Evolutionary conservation across 1,140 invertebrate species (phyloP).

Genomic region (Lepidurus couesii): DNA sequence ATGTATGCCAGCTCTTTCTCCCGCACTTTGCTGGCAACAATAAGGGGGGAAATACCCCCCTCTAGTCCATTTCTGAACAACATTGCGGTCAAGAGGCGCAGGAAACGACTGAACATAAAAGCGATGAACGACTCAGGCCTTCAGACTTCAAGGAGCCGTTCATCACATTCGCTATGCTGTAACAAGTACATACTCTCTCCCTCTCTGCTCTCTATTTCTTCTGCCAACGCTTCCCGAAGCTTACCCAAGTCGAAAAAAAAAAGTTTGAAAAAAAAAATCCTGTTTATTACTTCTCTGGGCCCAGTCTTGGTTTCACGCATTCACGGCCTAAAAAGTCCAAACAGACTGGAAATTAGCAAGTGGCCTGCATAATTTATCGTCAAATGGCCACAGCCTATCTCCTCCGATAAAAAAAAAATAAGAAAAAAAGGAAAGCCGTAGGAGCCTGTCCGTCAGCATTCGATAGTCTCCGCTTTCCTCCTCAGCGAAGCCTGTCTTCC

Average conservation of each 20-base stretch:
- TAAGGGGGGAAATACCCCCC: neutral
- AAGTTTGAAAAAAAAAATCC: too few species aligned
- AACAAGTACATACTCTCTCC: neutral
- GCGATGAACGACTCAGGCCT: conserved; percentile 16
- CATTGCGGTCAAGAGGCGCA: conserved; percentile 17
- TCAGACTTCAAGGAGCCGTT: conserved; percentile 6
- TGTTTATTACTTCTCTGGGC: neutral
- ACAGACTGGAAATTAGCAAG: neutral
- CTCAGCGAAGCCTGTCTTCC: neutral
- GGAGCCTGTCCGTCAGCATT: neutral
- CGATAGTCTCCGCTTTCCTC: neutral
- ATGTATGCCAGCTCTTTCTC: conserved; percentile 9
- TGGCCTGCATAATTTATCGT: neutral
- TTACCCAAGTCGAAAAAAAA: too few species aligned
- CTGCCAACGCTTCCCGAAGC: too few species aligned
- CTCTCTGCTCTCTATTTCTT: neutral
- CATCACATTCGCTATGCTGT: conserved; percentile 18
- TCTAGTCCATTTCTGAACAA: conserved; percentile 2
- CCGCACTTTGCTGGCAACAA: neutral
- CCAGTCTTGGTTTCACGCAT: neutral
- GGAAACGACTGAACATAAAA: conserved; percentile 22
- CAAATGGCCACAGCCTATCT: neutral
- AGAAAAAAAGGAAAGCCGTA: neutral
- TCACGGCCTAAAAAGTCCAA: neutral
- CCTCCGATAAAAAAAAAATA: neutral